Evolutionary conservation across 2,888 invertebrate species (phyloP), one percentile per base, ranked within the genome.

Genomic region (Cosmorhoe ocellata): DNA sequence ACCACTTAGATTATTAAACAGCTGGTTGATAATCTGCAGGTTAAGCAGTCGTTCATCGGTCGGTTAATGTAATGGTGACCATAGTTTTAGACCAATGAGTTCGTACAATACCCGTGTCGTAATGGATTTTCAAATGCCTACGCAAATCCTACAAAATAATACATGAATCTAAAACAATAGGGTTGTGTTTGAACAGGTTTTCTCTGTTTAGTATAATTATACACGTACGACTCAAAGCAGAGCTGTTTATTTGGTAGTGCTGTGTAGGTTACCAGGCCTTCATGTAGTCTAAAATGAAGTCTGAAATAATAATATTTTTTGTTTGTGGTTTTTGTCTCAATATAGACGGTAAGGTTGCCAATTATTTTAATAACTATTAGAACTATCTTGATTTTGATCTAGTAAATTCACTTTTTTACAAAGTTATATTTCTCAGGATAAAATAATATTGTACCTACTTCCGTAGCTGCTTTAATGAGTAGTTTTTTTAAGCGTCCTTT

Each of bases 131-230:
- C 31, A 39, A 34, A 39, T 34, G 40, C 36, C 40, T 45, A 51
- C 45, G 36, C 27, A 43, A 27, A 41, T 37, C 40, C 22, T 40
- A 48, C 34, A 36, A 39, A 42, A 40, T 11, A 47, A 34, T 38
- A 46, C 30, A 4, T 24, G 5, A 2, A 43, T 39, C 30, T 18
- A 31, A 51, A 51, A 46, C 37, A 51, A 46, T 30, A 46, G 27
- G 33, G 26, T 12, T 18, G 9, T 53, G 31, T 53, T 53, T 53
- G 48, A 18, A 40, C 52, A 53, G 44, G 40, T 48, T 53, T 44
- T 47, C 26, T 8, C 31, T 34, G 34, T 48, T 43, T 24, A 39
- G 36, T 47, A 40, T 48, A 40, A 42, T 36, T 32, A 22, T 11
- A 28, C 22, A 36, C 39, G 30, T 26, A 22, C 41, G 42, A 27